phyloP scores from a whole-genome alignment of 1,140 invertebrate species.

The Drosophila seguyi region DNA sequence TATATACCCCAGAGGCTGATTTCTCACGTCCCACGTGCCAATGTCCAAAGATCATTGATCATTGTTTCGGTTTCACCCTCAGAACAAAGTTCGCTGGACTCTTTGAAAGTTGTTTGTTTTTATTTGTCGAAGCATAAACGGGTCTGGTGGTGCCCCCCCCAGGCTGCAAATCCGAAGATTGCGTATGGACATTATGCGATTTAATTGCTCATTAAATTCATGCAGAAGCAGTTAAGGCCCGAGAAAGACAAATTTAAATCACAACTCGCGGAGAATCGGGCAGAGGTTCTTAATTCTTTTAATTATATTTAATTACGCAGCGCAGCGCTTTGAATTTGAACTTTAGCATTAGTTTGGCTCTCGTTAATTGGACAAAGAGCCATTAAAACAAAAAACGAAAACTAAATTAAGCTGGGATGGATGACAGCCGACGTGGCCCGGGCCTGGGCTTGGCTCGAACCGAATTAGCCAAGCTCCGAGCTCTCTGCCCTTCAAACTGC shows the following conservation, averaged over 20 bases:
- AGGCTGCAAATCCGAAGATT: slow-evolving; percentile 30
- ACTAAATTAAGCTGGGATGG: slow-evolving; percentile 17
- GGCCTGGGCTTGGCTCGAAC: slow-evolving; percentile 10
- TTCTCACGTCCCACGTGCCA: slow-evolving; percentile 6
- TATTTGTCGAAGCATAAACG: slow-evolving; percentile 18
- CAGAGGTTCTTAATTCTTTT: slow-evolving; percentile 36
- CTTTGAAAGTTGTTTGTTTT: slow-evolving; percentile 38
- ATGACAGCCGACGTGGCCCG: slow-evolving; percentile 8
- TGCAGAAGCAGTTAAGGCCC: slow-evolving; percentile 21
- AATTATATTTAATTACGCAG: slow-evolving; percentile 67
- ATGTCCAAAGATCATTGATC: slow-evolving; percentile 25
- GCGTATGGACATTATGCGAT: slow-evolving; percentile 18
- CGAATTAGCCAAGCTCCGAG: slow-evolving; percentile 30
- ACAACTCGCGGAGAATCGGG: slow-evolving; percentile 9
- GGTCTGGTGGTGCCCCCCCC: slow-evolving; percentile 17
- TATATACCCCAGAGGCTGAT: background rate
- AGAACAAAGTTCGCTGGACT: slow-evolving; percentile 41
- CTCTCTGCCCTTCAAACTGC: slow-evolving; percentile 53
- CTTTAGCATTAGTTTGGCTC: slow-evolving; percentile 58
- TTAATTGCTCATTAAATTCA: slow-evolving; percentile 66
- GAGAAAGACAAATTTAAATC: slow-evolving; percentile 38
- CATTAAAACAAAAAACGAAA: slow-evolving; percentile 26
- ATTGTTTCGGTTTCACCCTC: background rate
- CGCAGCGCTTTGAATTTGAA: slow-evolving; percentile 62
- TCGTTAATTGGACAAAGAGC: slow-evolving; percentile 65